phyloP scores from a whole-genome alignment of 2,888 invertebrate species.

The Trichacis sp. region DNA sequence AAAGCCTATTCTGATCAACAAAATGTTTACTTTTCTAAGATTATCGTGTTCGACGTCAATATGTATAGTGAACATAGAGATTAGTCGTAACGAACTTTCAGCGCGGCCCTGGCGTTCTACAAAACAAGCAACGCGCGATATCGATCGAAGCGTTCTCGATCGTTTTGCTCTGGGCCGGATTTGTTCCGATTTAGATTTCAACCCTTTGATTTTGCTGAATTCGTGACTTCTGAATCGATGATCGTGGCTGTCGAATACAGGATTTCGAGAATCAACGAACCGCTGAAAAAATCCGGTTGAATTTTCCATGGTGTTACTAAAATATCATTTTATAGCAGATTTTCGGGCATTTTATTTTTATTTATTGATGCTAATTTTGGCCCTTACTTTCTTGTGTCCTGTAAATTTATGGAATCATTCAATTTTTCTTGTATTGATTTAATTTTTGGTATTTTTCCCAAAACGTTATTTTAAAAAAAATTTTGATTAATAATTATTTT shows the following conservation, averaged over 20 bases:
- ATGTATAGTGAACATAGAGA: conserved; percentile 32
- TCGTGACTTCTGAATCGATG: background rate
- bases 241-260: background rate
- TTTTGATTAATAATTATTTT: too few relatives aligned
- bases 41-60: conserved; percentile 42
- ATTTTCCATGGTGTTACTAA: background rate
- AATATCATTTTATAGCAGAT: background rate
- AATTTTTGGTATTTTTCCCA: too few relatives aligned
- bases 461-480: too few relatives aligned
- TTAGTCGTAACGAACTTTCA: conserved; percentile 20
- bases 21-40: conserved; percentile 40
- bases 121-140: background rate
- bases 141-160: conserved; percentile 3
- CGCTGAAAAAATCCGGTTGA: background rate
- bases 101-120: background rate
- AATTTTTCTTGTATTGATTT: too few relatives aligned
- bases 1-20: conserved; percentile 30
- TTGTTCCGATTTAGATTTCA: background rate
- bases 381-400: too few relatives aligned
- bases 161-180: background rate
- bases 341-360: too few relatives aligned
- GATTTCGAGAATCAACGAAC: background rate
- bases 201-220: background rate
- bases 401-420: too few relatives aligned
- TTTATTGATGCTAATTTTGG: too few relatives aligned